Evolutionary conservation across 2,797 vertebrate species (phyloP).

Genomic region (Pogoniulus pusillus): DNA sequence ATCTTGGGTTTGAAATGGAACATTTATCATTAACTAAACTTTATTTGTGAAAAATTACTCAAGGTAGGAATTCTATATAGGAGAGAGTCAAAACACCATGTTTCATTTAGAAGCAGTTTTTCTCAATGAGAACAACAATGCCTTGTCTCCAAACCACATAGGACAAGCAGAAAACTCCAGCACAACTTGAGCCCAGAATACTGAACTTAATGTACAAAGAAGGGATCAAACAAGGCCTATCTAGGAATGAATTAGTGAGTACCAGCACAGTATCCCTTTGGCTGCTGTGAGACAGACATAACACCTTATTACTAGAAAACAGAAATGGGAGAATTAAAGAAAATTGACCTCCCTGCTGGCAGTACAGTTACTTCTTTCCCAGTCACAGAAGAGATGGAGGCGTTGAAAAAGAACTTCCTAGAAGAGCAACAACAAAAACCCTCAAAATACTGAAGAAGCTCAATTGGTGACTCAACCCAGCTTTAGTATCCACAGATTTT

Average conservation of each 20-base stretch:
- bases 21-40: not conserved
- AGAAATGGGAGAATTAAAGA: not conserved
- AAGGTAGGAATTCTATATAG: not conserved
- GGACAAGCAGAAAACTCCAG: not conserved
- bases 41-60: not conserved
- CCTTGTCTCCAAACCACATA: not conserved
- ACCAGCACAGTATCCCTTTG: not conserved
- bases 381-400: not conserved
- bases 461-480: not conserved
- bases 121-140: not conserved
- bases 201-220: not conserved
- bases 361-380: rapidly evolving
- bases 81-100: not conserved
- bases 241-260: not conserved
- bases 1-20: not conserved
- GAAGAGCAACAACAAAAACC: not conserved
- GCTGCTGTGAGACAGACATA: not conserved
- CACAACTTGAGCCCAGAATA: not conserved
- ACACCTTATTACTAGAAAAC: not conserved
- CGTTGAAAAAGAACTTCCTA: not conserved
- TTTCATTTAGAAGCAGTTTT: not conserved
- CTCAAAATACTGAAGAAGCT: not conserved
- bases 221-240: not conserved
- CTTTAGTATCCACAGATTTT: not conserved
- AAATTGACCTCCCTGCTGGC: not conserved